Evolutionary conservation across 30 jellyfish, hydroid and myxozoan species (phyloP).

Genomic region (Hydractinia symbiolongicarpus): DNA sequence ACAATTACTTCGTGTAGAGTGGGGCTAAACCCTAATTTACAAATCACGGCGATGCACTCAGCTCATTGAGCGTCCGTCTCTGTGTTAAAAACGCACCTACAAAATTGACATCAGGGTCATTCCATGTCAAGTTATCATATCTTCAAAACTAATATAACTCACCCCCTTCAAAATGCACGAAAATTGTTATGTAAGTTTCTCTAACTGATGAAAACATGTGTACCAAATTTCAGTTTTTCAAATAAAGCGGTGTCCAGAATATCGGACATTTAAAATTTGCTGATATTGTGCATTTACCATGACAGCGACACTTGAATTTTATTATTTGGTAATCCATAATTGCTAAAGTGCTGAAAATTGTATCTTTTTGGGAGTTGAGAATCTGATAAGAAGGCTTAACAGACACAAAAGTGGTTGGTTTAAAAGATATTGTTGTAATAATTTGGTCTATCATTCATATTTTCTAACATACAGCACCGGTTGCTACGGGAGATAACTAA

Average conservation of each 20-base stretch:
- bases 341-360: neutral
- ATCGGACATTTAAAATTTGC: neutral
- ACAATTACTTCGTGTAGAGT: too few species aligned
- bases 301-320: neutral
- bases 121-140: slow-evolving; percentile 5
- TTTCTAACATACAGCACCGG: neutral
- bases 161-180: slow-evolving; percentile 8
- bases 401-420: neutral
- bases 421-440: neutral
- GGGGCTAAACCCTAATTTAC: too few species aligned
- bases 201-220: slow-evolving; percentile 1
- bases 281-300: neutral
- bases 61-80: too few species aligned
- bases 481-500: slow-evolving; percentile 7
- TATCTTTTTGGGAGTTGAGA: neutral
- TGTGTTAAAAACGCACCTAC: too few species aligned
- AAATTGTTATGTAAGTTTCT: neutral
- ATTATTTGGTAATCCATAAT: neutral
- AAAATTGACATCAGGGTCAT: too few species aligned
- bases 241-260: slow-evolving; percentile 7
- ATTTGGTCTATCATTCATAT: neutral
- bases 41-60: too few species aligned
- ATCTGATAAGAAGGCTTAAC: neutral
- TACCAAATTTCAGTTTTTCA: slow-evolving; percentile 5
- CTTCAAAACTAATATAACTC: too few species aligned